Conservation (phyloP, 2,113 vertebrate species). For the Halichoerus grypus region DNA sequence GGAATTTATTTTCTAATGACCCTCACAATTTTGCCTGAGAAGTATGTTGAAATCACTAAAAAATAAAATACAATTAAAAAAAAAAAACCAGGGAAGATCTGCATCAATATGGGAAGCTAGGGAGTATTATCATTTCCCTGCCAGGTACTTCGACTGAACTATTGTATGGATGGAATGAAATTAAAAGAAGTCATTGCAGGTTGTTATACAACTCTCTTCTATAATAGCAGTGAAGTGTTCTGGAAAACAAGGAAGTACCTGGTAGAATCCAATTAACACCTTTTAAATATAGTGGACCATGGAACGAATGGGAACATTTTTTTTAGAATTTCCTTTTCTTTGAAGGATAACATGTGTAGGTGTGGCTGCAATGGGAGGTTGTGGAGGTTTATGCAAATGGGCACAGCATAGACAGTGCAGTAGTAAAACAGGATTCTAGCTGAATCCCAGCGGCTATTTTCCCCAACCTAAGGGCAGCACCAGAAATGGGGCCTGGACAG, state of each 20-base stretch:
- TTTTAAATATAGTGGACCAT: not conserved
- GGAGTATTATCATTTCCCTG: not conserved
- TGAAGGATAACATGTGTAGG: not conserved
- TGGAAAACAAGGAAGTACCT: not conserved
- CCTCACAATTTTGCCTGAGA: not conserved
- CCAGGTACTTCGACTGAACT: not conserved
- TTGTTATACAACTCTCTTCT: not conserved
- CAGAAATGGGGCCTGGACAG: not conserved
- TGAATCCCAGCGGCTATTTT: not conserved
- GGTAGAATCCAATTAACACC: not conserved
- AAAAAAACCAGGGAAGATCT: not conserved
- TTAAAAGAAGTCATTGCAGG: not conserved
- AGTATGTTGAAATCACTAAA: not conserved
- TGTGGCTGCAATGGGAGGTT: not conserved
- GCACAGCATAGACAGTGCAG: not conserved
- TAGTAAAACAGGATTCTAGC: not conserved
- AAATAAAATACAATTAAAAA: not conserved
- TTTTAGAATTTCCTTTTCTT: not conserved
- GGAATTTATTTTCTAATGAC: not conserved
- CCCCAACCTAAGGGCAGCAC: accelerated
- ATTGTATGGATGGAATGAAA: not conserved
- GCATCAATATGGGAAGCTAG: not conserved
- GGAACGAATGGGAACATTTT: not conserved
- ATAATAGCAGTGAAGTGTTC: not conserved
- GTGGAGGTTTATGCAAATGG: not conserved